phyloP scores from a whole-genome alignment of 2,797 vertebrate genomes.

The Eulemur albifrons region DNA sequence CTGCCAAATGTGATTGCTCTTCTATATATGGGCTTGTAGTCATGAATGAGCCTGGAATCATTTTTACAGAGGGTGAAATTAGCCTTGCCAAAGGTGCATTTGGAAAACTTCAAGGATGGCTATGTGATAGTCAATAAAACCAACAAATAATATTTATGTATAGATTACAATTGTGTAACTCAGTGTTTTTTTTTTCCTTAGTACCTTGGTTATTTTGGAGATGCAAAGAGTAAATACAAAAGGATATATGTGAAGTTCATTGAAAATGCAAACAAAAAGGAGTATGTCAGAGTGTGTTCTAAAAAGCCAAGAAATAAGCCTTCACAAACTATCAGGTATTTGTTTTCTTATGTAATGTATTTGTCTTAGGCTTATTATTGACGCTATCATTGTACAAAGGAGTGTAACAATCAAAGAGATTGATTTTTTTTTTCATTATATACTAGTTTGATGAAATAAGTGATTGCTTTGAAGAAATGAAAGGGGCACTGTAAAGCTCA shows the following conservation, averaged over 20 bases:
- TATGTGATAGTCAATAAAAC: not conserved
- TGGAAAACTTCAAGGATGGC: not conserved
- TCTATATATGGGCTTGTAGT: not conserved
- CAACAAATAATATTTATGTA: slow-evolving; percentile 47
- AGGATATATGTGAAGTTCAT: slow-evolving; percentile 98
- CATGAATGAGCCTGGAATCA: not conserved
- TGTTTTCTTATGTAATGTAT: slow-evolving; percentile 49
- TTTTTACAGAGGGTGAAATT: slow-evolving; percentile 32
- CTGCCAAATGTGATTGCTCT: not conserved
- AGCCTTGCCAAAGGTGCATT: not conserved
- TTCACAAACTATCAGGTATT: slow-evolving; percentile 93
- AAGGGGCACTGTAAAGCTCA: not conserved
- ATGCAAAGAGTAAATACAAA: slow-evolving; percentile 97
- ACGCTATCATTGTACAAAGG: not conserved
- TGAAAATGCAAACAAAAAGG: slow-evolving; percentile 98
- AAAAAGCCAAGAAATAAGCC: slow-evolving; percentile 95
- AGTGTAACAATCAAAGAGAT: slow-evolving; percentile 3
- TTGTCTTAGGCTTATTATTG: not conserved
- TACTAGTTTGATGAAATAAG: slow-evolving; percentile 18
- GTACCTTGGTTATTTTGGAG: slow-evolving; percentile 99
- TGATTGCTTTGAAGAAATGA: not conserved
- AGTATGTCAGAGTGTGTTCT: slow-evolving; percentile 97
- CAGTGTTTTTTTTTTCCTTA: slow-evolving; percentile 72
- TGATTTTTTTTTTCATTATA: not conserved
- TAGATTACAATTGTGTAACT: slow-evolving; percentile 42